These are phyloP conservation scores for Euwallacea fornicatus DNA, from an alignment of 1,140 invertebrate species.

Conservation along the genomic window DNA sequence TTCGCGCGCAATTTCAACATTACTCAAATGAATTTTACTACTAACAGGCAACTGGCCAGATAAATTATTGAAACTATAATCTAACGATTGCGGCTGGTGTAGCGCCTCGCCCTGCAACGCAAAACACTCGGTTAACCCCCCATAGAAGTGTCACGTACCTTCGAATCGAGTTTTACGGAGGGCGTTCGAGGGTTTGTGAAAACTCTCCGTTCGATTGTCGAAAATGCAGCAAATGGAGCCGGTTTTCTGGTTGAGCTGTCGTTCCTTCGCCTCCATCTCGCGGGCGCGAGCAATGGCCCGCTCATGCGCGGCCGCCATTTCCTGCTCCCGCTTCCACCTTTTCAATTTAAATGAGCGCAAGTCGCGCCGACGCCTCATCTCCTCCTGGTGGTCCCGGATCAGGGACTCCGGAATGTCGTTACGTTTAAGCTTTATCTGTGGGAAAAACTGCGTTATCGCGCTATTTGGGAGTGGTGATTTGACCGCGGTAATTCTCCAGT, in stretches of 20 bases:
- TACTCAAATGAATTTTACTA: not conserved
- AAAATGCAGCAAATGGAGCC: not conserved
- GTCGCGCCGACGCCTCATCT: not conserved
- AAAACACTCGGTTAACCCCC: not conserved
- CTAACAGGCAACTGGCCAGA: not conserved
- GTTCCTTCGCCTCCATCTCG: not conserved
- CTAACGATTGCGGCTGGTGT: not conserved
- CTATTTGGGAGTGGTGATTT: too few relatives aligned
- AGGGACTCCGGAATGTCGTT: not conserved
- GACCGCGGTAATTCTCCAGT: too few relatives aligned
- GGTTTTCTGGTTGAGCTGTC: not conserved
- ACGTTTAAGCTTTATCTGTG: not conserved
- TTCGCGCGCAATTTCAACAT: not conserved
- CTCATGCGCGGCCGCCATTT: not conserved
- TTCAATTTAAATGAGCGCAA: not conserved
- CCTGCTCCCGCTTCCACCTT: not conserved
- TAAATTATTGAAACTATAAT: not conserved
- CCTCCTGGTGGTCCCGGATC: not conserved
- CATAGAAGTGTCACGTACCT: not conserved
- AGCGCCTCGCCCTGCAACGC: not conserved
- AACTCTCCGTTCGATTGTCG: not conserved
- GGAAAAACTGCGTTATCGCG: not conserved
- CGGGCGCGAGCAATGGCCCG: not conserved
- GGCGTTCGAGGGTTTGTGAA: not conserved
- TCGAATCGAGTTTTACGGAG: not conserved